These are phyloP conservation scores for Drosophila teissieri DNA, from an alignment of 1,140 invertebrate genomes.

Conservation along the genomic window DNA sequence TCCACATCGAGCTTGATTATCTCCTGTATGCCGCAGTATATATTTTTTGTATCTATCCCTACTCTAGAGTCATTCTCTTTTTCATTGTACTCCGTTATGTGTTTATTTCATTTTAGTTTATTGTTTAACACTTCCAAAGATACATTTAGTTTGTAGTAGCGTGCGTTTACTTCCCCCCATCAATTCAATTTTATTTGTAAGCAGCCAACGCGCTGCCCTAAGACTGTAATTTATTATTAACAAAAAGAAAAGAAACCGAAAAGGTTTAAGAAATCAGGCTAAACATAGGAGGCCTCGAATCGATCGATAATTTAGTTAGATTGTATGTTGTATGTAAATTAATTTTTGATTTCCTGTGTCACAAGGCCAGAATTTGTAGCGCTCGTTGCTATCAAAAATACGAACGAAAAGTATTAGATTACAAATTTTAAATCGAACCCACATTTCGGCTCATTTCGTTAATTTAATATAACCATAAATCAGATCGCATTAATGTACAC, in stretches of 20 bases:
- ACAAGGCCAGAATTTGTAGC: constrained; percentile 42
- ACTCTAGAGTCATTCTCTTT: constrained; percentile 20
- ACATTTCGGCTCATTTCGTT: constrained; percentile 55
- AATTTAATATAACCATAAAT: constrained; percentile 41
- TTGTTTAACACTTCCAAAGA: constrained; percentile 80
- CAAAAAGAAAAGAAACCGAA: constrained; percentile 22
- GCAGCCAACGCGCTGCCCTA: constrained; percentile 47
- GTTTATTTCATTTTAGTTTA: constrained; percentile 72
- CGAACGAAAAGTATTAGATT: constrained; percentile 51
- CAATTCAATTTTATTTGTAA: constrained; percentile 59
- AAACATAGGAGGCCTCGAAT: constrained; percentile 19
- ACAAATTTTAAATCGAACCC: constrained; percentile 33
- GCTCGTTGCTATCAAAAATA: constrained; percentile 32
- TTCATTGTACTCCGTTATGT: constrained; percentile 34
- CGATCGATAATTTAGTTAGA: constrained; percentile 40
- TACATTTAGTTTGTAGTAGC: constrained; percentile 74
- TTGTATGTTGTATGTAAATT: constrained; percentile 42
- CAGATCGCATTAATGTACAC: constrained; percentile 40
- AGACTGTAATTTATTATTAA: constrained; percentile 80
- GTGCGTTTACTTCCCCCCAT: constrained; percentile 54
- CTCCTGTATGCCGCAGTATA: constrained; percentile 7
- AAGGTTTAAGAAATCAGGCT: constrained; percentile 14
- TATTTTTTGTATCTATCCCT: constrained; percentile 9
- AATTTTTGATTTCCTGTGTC: constrained; percentile 40
- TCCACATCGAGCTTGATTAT: constrained; percentile 5